phyloP scores from a whole-genome alignment of 2,888 invertebrate species.

The Drosophila ustulata region DNA sequence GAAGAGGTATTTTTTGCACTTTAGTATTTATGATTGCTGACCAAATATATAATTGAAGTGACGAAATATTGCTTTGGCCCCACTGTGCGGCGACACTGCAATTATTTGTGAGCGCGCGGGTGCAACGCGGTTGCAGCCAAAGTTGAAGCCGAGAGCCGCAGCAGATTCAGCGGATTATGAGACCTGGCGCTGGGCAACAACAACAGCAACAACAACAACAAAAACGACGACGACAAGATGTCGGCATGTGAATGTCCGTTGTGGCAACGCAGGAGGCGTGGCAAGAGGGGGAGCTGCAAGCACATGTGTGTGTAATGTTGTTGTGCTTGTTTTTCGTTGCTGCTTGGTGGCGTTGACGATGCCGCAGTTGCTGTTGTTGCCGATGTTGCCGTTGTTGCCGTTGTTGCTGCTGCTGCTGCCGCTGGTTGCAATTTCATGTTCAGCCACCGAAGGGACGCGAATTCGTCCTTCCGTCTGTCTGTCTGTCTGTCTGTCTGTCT shows the following conservation, averaged over 20 bases:
- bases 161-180: slow-evolving; percentile 69
- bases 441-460: slow-evolving; percentile 30
- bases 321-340: slow-evolving; percentile 31
- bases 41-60: no score
- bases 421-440: slow-evolving; percentile 65
- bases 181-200: slow-evolving; percentile 65
- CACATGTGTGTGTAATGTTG: slow-evolving; percentile 42
- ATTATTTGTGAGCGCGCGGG: slow-evolving; percentile 64
- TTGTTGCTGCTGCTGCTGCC: no score
- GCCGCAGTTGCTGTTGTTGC: slow-evolving; percentile 18
- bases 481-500: slow-evolving; percentile 28
- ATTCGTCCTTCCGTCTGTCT: no score
- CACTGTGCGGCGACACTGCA: slow-evolving; percentile 66
- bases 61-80: slow-evolving; percentile 2
- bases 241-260: slow-evolving; percentile 55
- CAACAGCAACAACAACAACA: slow-evolving; percentile 16
- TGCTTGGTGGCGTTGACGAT: slow-evolving; percentile 11
- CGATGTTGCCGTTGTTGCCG: not conserved
- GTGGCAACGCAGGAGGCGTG: slow-evolving; percentile 1
- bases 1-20: no score
- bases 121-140: slow-evolving; percentile 30
- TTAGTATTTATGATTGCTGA: no score
- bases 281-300: not conserved
- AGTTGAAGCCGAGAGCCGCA: slow-evolving; percentile 10
- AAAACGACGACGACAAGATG: slow-evolving; percentile 35